Base-by-base conservation (phyloP, 2,797 vertebrate species). In the Onychomys leucogaster region DNA sequence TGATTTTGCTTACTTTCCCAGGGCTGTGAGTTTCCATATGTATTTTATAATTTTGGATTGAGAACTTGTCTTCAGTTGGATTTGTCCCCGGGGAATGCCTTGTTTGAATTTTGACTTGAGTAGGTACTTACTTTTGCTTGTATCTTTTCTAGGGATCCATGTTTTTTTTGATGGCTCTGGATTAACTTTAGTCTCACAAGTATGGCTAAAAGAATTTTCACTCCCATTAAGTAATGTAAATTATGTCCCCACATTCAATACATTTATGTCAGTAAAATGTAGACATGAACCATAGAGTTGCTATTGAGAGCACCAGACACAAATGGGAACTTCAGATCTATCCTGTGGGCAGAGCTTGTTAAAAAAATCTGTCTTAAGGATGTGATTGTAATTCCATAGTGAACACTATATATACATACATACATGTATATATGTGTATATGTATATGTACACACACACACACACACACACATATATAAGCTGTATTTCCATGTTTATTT, bases 401-500 rank as follows among this genome's bases (percentile, higher is more conserved):
- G 90, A 87, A 87, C 32, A 88, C 16, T 34, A 23, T 34, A 34
- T 1, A 84, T 23, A 34, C 19, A 63, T 65, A 32, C n/a, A n/a
- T n/a, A n/a, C n/a, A n/a, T n/a, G n/a, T n/a, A n/a, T n/a, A n/a
- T n/a, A n/a, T n/a, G n/a, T n/a, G n/a, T n/a, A n/a, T n/a, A n/a
- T n/a, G n/a, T n/a, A n/a, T n/a, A n/a, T n/a, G n/a, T n/a, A n/a
- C n/a, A n/a, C n/a, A n/a, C n/a, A 32, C 1, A 49, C 32, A 59
- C 13, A 55, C 2, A 9, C 8, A 73, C 6, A 71, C 10, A 21
- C 19, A 73, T 13, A 77, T 65, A 32, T 43, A 13, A n/a, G 52
- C 6, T 77, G 34, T 23, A 59, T 90, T 89, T 93, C 8, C 46
- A 55, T 73, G 46, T 94, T 96, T 96, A 92, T 94, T 92, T 96